Conservation (phyloP, 2,797 vertebrate genomes). For the Schizothorax lantsangensis region DNA sequence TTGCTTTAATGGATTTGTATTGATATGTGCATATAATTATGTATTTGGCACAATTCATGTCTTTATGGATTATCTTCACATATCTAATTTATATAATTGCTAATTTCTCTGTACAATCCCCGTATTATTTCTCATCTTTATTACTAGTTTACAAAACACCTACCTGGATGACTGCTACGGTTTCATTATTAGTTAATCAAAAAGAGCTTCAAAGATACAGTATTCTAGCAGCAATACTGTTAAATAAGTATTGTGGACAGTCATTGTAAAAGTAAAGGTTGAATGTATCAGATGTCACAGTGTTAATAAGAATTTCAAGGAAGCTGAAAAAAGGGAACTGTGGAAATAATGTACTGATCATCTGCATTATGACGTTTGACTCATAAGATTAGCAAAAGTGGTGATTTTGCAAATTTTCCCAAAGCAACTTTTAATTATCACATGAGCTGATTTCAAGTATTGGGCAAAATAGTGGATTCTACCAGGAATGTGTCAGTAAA, state of each 20-base stretch:
- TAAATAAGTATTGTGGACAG: not conserved
- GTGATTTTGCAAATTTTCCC: not conserved
- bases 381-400: not conserved
- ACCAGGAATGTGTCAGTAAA: not conserved
- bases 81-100: not conserved
- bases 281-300: not conserved
- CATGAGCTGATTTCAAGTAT: not conserved
- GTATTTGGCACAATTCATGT: conserved; percentile 14
- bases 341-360: not conserved
- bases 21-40: not conserved
- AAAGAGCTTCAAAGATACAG: not conserved
- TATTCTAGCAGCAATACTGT: not conserved
- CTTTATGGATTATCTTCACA: conserved; percentile 13
- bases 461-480: not conserved
- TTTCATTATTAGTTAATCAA: not conserved
- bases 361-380: conserved; percentile 14
- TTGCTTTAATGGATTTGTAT: conserved; percentile 41
- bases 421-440: not conserved
- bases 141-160: not conserved
- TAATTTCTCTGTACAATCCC: not conserved
- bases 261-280: not conserved
- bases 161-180: not conserved
- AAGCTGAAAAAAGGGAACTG: conserved; percentile 36
- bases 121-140: not conserved
- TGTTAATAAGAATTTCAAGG: not conserved